Percentiles rank a stretch among this genome's conserved stretches.
phyloP scores from a whole-genome alignment of 2,797 vertebrate genomes.

The Cuculus canorus region DNA sequence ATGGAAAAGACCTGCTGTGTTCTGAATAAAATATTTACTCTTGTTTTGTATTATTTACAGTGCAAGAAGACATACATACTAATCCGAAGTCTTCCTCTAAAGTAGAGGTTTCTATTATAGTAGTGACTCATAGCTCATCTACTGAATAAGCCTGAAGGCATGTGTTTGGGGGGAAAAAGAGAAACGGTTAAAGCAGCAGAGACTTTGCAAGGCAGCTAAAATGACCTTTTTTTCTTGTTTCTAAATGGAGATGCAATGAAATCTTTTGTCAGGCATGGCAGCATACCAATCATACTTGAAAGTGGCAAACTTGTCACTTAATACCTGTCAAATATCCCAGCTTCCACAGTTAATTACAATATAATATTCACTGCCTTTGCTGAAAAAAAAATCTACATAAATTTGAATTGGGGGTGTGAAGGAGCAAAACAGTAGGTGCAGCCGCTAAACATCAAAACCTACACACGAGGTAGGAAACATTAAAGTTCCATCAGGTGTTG shows the following conservation, averaged over 20 bases:
- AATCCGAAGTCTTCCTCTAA: not conserved
- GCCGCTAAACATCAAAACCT: not conserved
- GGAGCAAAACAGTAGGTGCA: not conserved
- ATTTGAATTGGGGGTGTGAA: not conserved
- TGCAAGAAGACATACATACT: not conserved
- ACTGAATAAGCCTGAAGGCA: not conserved
- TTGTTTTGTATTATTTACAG: not conserved
- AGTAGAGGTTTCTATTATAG: not conserved
- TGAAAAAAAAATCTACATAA: not conserved
- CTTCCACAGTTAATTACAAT: slow-evolving; percentile 7
- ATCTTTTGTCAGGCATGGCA: not conserved
- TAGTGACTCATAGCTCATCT: not conserved
- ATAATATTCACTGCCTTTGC: slow-evolving; percentile 1
- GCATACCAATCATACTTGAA: not conserved
- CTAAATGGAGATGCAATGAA: not conserved
- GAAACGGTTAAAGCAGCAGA: not conserved
- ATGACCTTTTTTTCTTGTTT: not conserved
- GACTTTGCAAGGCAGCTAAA: not conserved
- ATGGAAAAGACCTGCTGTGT: not conserved
- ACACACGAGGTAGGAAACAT: not conserved
- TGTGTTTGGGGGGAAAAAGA: not conserved
- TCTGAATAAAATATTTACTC: not conserved
- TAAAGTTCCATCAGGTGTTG: not conserved
- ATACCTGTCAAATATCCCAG: slow-evolving; percentile 2
- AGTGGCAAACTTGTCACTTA: not conserved